These are phyloP conservation scores for Austrofundulus limnaeus DNA, from an alignment of 2,113 vertebrate genomes.

Conservation along the genomic window DNA sequence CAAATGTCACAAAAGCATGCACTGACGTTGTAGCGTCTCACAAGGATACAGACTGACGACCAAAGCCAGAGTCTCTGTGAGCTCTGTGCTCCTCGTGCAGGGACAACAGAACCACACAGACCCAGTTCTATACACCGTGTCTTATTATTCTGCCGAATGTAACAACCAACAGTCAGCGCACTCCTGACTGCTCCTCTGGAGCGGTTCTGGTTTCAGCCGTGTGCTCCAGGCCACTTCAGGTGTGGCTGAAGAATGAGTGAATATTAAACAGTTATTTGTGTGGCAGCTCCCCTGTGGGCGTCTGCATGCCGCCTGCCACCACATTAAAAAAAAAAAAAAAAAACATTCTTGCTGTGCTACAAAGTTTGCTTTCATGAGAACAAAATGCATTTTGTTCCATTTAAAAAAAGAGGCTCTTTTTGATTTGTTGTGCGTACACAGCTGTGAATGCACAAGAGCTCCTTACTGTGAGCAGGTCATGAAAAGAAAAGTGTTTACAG, in stretches of 20 bases:
- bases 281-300: constrained; percentile 24
- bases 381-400: neutral
- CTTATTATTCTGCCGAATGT: no score
- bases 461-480: neutral
- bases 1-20: constrained; percentile 62
- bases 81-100: neutral
- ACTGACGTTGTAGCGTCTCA: constrained; percentile 36
- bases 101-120: neutral
- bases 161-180: neutral
- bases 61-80: neutral
- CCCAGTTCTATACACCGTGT: no score
- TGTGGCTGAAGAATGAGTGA: constrained; percentile 16
- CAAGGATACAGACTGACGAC: constrained; percentile 36
- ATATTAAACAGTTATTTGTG: constrained; percentile 27
- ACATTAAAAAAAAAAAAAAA: constrained; percentile 1
- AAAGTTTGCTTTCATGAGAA: neutral
- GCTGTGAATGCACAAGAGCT: neutral
- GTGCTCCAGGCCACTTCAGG: constrained; percentile 21
- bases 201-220: constrained; percentile 6
- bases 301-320: constrained; percentile 14
- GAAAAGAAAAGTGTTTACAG: neutral
- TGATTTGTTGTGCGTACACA: neutral
- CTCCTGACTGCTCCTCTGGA: neutral
- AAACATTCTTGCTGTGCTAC: constrained; percentile 4
- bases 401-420: constrained; percentile 2